Evolutionary conservation across 2,113 vertebrate species (phyloP).

Genomic region (Dicentrarchus labrax): DNA sequence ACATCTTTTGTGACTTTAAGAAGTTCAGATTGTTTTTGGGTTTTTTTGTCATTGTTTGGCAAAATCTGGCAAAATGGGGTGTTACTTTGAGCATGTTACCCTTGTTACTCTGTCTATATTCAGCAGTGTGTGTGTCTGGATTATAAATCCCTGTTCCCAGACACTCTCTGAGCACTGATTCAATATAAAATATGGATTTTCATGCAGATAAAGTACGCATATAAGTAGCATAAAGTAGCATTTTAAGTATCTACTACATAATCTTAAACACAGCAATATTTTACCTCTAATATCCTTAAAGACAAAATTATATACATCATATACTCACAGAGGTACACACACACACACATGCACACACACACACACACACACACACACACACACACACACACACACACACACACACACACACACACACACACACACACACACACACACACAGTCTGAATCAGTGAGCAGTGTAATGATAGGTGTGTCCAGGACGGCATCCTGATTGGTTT

Average conservation of each 20-base stretch:
- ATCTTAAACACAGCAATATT: conserved; percentile 3
- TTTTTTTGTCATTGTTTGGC: not conserved
- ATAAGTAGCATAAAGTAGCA: no score
- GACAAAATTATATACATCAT: conserved; percentile 1
- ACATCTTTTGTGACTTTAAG: not conserved
- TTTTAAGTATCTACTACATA: not conserved
- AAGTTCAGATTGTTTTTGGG: no score
- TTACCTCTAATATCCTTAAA: not conserved
- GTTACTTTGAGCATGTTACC: no score
- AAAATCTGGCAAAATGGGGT: not conserved
- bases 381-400: not conserved
- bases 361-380: not conserved
- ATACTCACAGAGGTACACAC: not conserved
- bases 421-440: conserved; percentile 16
- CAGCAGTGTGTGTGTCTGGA: not conserved
- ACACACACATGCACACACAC: not conserved
- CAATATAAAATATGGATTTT: conserved; percentile 9
- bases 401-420: conserved; percentile 5
- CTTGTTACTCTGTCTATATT: not conserved
- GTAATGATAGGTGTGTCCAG: conserved; percentile 65
- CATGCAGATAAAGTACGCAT: no score
- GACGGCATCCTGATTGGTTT: conserved; percentile 49
- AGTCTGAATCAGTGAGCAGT: conserved; percentile 66
- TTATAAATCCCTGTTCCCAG: not conserved
- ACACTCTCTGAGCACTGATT: not conserved